Conservation (phyloP, 2,888 invertebrate genomes). For the Perithous albicinctus region DNA sequence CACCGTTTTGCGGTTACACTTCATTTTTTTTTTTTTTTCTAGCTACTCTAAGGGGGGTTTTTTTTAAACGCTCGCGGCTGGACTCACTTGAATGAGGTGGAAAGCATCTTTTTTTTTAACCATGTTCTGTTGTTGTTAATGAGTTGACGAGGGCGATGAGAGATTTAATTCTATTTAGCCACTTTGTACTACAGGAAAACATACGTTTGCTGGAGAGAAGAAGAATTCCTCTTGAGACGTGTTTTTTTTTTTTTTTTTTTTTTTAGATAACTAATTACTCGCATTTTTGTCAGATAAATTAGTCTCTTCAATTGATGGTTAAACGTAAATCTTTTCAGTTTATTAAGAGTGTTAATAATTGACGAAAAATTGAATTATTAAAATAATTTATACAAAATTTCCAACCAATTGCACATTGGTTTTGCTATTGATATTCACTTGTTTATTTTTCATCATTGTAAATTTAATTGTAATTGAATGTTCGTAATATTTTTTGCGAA, state of each 20-base stretch:
- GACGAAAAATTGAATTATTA: too few relatives aligned
- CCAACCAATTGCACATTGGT: too few relatives aligned
- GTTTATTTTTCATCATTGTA: too few relatives aligned
- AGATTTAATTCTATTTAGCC: neutral
- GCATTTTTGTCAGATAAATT: neutral
- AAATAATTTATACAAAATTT: too few relatives aligned
- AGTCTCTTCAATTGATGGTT: neutral
- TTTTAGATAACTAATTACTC: neutral
- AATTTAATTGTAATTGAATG: too few relatives aligned
- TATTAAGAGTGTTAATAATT: too few relatives aligned
- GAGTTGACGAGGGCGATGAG: neutral
- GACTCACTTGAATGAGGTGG: neutral
- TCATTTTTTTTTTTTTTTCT: slow-evolving; percentile 17
- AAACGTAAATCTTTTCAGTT: too few relatives aligned
- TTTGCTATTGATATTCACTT: too few relatives aligned
- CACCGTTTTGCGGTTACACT: slow-evolving; percentile 26
- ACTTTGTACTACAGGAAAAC: neutral
- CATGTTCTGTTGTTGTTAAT: neutral
- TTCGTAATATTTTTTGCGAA: too few relatives aligned
- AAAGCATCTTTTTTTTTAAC: neutral
- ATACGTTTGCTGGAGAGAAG: neutral
- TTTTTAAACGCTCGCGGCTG: neutral
- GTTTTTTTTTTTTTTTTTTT: neutral
- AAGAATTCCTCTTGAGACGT: neutral
- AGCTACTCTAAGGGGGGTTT: too few relatives aligned